Evolutionary conservation across 2,797 vertebrate genomes (phyloP).

Genomic region (Pseudochromis fuscus): DNA sequence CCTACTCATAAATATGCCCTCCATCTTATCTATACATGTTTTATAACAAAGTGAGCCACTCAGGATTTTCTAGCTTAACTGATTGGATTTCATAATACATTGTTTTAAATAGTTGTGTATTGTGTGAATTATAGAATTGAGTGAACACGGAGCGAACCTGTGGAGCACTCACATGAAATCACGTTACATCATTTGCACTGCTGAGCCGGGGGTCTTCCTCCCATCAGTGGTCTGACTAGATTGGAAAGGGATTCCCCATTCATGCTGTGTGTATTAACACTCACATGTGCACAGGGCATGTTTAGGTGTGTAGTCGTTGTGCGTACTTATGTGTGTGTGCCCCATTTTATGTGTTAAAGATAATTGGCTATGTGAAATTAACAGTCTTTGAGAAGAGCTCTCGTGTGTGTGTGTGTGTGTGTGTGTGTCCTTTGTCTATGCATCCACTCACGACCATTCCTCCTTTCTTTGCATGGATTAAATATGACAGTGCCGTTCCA

Average conservation of each 20-base stretch:
- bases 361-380: slow-evolving; percentile 19
- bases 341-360: slow-evolving; percentile 18
- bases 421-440: neutral
- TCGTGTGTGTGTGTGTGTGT: neutral
- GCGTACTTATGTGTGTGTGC: slow-evolving; percentile 5
- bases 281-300: slow-evolving; percentile 8
- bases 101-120: neutral
- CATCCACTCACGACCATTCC: slow-evolving; percentile 42
- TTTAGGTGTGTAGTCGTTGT: slow-evolving; percentile 15
- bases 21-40: slow-evolving; percentile 3
- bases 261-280: slow-evolving; percentile 14
- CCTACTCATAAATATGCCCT: neutral
- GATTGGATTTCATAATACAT: neutral
- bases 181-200: slow-evolving; percentile 42
- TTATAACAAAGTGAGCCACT: neutral
- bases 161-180: slow-evolving; percentile 45
- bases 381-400: neutral
- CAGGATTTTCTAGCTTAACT: neutral
- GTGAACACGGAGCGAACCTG: slow-evolving; percentile 6
- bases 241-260: slow-evolving; percentile 52
- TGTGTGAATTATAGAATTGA: neutral
- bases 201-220: slow-evolving; percentile 57
- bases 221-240: slow-evolving; percentile 25
- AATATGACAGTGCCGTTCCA: slow-evolving; percentile 68
- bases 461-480: slow-evolving; percentile 51